These are phyloP conservation scores for Drosophila funebris DNA, from an alignment of 1,140 invertebrate genomes.

Conservation along the genomic window DNA sequence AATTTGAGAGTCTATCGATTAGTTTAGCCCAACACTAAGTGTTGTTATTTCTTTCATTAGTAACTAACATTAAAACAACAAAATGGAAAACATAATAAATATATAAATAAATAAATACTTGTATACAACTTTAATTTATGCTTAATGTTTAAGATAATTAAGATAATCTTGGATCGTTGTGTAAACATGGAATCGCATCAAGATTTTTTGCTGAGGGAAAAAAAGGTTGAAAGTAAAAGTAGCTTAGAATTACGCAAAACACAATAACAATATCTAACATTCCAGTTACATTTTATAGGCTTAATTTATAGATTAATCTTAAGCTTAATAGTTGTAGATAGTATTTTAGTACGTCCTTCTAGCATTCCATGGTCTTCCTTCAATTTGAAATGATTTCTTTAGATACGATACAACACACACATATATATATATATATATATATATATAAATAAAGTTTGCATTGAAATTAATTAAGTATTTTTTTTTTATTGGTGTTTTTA, in stretches of 20 bases:
- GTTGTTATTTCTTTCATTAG: conserved; percentile 57
- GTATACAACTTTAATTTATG: conserved; percentile 69
- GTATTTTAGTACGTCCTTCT: conserved; percentile 35
- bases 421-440: conserved; percentile 31
- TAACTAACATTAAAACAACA: background rate
- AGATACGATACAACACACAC: conserved; percentile 17
- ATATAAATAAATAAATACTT: conserved; percentile 23
- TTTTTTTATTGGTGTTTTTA: conserved; percentile 21
- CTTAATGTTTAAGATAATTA: conserved; percentile 64
- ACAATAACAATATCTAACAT: conserved; percentile 39
- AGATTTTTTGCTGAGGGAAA: conserved; percentile 60
- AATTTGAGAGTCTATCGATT: conserved; percentile 66
- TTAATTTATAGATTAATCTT: conserved; percentile 39
- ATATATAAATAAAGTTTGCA: conserved; percentile 72
- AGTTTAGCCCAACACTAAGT: conserved; percentile 69
- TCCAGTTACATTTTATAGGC: conserved; percentile 62
- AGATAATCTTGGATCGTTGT: conserved; percentile 62
- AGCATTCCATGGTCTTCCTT: conserved; percentile 79
- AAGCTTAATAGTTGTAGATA: conserved; percentile 36
- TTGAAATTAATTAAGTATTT: conserved; percentile 25
- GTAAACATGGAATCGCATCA: conserved; percentile 55
- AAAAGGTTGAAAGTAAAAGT: conserved; percentile 79
- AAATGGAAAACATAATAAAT: conserved; percentile 4
- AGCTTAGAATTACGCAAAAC: conserved; percentile 34
- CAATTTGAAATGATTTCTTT: conserved; percentile 71